Evolutionary conservation across 2,113 vertebrate species (phyloP), one percentile per base, ranked within the genome.

Genomic region (Tenrec ecaudatus): DNA sequence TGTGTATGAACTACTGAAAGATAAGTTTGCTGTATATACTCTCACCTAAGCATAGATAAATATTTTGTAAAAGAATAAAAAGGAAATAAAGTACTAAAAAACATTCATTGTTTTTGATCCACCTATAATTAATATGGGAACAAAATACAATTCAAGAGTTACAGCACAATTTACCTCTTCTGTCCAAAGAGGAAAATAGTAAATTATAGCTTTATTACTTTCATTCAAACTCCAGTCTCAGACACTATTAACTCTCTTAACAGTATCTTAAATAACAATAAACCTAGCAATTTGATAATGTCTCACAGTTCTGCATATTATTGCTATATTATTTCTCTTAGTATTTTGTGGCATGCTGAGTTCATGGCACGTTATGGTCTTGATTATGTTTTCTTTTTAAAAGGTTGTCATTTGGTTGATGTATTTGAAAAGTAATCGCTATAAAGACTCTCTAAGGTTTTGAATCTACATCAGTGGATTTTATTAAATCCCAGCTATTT

Each of bases 381-480:
- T 53, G 57, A 6, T 78, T 64, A 27, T 33, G 53, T 71, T 90
- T 87, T 83, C 15, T 57, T 82, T 92, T 62, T 77, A 78, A 29
- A 81, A 25, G 53, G 11, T 73, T 79, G 38, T 86, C 12, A 36
- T 40, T 82, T 86, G 78, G n/a, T 60, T 43, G 40, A 78, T 83
- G 22, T 66, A 40, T 88, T 87, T 90, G 53, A 78, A 86, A 93
- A 85, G 25, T 27, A 82, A 57, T 73, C 33, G 17, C 47, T 82
- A n/a, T 69, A 77, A 69, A 79, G 38, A 19, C 69, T 9, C 57
- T 87, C 62, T 87, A 69, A 90, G 60, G 53, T 64, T 90, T 89
- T 11, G 7, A 57, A 82, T 78, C 20, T 38, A 64, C 40, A 38
- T 29, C 11, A 64, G 9, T 57, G 29, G 68, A 71, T 40, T 71